Evolutionary conservation across 2,113 vertebrate genomes (phyloP).

Genomic region (Phylloscopus trochiloides): DNA sequence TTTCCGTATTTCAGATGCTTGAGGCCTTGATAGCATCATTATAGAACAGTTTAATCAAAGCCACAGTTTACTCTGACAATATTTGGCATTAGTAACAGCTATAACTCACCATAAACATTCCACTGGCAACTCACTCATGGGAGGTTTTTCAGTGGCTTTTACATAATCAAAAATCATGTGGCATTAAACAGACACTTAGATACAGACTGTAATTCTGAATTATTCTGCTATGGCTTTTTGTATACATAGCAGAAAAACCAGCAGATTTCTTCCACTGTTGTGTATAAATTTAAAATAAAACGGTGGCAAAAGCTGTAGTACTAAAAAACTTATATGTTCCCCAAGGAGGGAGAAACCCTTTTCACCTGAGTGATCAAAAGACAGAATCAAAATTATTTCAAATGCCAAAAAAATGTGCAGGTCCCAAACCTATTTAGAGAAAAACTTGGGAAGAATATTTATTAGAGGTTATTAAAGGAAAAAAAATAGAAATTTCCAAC

Average conservation of each 20-base stretch:
- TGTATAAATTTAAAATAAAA: neutral
- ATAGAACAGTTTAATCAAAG: constrained; percentile 25
- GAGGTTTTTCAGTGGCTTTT: neutral
- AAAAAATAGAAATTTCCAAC: neutral
- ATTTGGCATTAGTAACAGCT: constrained; percentile 16
- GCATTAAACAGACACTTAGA: neutral
- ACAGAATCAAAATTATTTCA: neutral
- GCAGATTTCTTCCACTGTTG: neutral
- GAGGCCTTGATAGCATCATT: constrained; percentile 20
- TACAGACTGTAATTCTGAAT: neutral
- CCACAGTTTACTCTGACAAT: constrained; percentile 33
- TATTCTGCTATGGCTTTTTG: neutral
- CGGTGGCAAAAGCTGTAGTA: neutral
- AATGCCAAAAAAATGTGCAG: no score
- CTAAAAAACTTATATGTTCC: accelerated
- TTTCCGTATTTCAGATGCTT: neutral
- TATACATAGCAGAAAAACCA: neutral
- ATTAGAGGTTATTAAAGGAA: neutral
- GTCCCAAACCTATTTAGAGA: neutral
- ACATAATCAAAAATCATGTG: constrained; percentile 11
- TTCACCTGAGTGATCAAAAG: neutral
- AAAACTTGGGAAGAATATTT: neutral
- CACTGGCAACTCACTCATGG: neutral
- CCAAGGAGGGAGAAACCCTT: neutral
- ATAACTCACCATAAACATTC: constrained; percentile 4